Evolutionary conservation across 2,113 vertebrate species (phyloP).

Genomic region (Xyliphius kryptos): DNA sequence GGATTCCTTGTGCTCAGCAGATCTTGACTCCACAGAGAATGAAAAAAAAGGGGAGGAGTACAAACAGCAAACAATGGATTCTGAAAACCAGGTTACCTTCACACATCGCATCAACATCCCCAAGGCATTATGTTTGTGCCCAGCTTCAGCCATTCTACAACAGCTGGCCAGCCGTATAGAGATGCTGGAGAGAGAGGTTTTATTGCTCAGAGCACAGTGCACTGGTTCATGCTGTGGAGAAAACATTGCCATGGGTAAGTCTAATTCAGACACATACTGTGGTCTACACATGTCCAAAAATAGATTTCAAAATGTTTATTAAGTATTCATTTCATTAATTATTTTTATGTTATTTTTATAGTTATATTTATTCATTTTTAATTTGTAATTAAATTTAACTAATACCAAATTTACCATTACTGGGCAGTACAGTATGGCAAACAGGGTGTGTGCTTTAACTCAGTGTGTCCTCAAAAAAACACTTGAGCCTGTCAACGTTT

Average conservation of each 20-base stretch:
- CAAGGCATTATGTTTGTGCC: constrained; percentile 82
- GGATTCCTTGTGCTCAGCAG: constrained; percentile 81
- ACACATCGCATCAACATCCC: constrained; percentile 96
- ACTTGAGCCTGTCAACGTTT: too few relatives aligned
- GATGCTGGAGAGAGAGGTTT: constrained; percentile 92
- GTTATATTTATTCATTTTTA: too few relatives aligned
- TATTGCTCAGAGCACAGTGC: constrained; percentile 83
- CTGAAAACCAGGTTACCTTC: constrained; percentile 88
- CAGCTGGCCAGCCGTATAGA: constrained; percentile 86
- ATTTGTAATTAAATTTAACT: too few relatives aligned
- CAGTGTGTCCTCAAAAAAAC: too few relatives aligned
- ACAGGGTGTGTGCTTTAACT: too few relatives aligned
- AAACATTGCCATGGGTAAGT: constrained; percentile 81
- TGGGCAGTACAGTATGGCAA: too few relatives aligned
- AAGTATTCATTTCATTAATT: background rate
- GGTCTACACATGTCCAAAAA: too few relatives aligned
- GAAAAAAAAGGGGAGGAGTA: constrained; percentile 68
- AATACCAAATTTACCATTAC: too few relatives aligned
- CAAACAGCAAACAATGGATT: constrained; percentile 79
- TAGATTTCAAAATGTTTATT: too few relatives aligned
- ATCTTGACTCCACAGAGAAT: constrained; percentile 68
- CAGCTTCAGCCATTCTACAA: constrained; percentile 71
- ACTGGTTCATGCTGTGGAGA: constrained; percentile 81
- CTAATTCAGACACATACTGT: background rate
- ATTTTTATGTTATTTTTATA: background rate